phyloP scores from a whole-genome alignment of 2,113 vertebrate genomes.

The Steatornis caripensis region DNA sequence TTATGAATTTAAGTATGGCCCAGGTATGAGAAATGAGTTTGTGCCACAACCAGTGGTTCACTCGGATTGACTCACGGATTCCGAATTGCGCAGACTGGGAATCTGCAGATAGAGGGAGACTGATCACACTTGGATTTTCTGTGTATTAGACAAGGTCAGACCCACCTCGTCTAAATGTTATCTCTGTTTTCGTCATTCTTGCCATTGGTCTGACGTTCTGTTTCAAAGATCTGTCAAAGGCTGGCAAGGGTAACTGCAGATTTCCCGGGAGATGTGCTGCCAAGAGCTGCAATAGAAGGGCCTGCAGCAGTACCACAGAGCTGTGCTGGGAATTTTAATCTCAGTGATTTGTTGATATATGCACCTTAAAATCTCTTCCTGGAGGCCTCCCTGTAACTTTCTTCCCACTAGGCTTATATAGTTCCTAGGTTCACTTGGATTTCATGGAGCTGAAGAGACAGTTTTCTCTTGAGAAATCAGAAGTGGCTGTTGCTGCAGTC shows the following conservation, averaged over 20 bases:
- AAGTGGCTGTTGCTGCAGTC: not conserved
- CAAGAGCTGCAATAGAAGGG: not conserved
- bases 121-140: not conserved
- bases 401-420: not conserved
- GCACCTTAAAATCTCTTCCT: not conserved
- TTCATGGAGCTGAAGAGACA: not conserved
- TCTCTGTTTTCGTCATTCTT: not conserved
- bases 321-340: not conserved
- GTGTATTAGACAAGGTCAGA: not conserved
- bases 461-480: not conserved
- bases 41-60: accelerated
- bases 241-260: not conserved
- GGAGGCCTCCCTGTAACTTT: not conserved
- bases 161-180: too few relatives aligned
- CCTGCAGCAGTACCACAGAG: not conserved
- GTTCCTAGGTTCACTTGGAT: not conserved
- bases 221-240: not conserved
- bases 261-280: not conserved
- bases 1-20: not conserved
- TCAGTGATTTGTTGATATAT: not conserved
- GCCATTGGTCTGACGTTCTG: not conserved
- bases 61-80: not conserved
- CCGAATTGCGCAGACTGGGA: not conserved
- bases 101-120: not conserved
- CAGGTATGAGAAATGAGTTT: not conserved